Percentiles rank a stretch among this genome's conserved stretches.
phyloP scores from a whole-genome alignment of 2,797 vertebrate genomes.

The Pseudotriccus pelzelni region DNA sequence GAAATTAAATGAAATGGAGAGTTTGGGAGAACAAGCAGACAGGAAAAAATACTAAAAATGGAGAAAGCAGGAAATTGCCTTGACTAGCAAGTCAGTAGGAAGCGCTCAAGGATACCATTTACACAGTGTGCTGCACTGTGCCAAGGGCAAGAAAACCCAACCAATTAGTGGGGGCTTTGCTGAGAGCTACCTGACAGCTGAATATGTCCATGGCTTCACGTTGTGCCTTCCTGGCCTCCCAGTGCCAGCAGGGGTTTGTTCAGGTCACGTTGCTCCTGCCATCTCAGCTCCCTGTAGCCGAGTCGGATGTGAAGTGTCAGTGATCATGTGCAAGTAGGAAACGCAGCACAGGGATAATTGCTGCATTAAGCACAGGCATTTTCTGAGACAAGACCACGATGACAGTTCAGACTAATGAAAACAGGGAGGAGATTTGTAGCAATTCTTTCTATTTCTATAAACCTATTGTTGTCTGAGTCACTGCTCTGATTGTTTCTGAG shows the following conservation, averaged over 20 bases:
- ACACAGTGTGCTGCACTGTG: background rate
- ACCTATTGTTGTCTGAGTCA: background rate
- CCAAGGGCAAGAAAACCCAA: background rate
- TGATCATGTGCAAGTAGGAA: background rate
- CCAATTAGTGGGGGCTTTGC: background rate
- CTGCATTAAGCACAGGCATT: background rate
- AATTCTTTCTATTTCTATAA: background rate
- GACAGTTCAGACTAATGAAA: background rate
- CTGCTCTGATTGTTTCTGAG: background rate
- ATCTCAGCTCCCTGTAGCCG: background rate
- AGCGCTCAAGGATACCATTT: background rate
- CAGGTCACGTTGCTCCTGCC: background rate
- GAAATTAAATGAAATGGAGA: background rate
- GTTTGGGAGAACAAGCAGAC: background rate
- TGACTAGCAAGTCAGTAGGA: background rate
- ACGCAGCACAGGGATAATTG: background rate
- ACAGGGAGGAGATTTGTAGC: background rate
- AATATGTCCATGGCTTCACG: background rate
- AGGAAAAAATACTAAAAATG: background rate
- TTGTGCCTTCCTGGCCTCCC: background rate
- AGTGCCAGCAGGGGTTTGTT: background rate
- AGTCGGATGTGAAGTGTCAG: background rate
- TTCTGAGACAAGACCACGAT: background rate
- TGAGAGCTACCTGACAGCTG: background rate
- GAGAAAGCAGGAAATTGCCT: background rate